Evolutionary conservation across 23 tunicate genomes (phyloP).

Genomic region (Phallusia fumigata): DNA sequence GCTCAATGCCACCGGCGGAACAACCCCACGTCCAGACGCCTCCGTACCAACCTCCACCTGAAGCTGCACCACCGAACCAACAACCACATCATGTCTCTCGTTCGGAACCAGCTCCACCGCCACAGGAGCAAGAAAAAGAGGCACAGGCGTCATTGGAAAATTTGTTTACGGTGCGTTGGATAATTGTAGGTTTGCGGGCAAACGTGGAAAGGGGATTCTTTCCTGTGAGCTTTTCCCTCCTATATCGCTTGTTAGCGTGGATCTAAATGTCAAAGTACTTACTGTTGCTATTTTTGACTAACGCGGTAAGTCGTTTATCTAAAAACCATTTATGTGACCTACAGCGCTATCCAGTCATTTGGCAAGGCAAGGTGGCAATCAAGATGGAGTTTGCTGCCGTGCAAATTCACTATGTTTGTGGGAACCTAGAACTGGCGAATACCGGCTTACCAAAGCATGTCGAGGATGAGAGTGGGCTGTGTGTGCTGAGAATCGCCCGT

Average conservation of each 20-base stretch:
- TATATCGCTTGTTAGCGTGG: too few relatives aligned
- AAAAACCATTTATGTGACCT: background rate
- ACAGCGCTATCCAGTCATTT: conserved; percentile 95
- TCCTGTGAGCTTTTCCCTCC: too few relatives aligned
- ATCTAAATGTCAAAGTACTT: too few relatives aligned
- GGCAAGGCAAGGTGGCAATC: conserved; percentile 89
- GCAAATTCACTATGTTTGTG: conserved; percentile 83
- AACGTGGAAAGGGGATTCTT: too few relatives aligned
- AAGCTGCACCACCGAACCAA: conserved; percentile 4
- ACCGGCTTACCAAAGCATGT: conserved; percentile 58
- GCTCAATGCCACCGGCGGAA: background rate
- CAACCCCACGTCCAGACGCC: background rate
- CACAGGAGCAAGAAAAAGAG: background rate
- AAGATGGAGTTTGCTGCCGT: conserved; percentile 86
- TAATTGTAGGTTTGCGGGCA: too few relatives aligned
- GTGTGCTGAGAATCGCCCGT: conserved; percentile 67
- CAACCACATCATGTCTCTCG: background rate
- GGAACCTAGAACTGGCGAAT: conserved; percentile 43
- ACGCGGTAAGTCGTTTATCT: too few relatives aligned
- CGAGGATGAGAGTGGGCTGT: conserved; percentile 42
- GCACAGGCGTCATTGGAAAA: conserved; percentile 8
- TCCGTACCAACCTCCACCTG: conserved; percentile 11
- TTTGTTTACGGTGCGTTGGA: conserved; percentile 14
- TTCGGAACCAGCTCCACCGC: background rate
- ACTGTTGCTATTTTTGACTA: too few relatives aligned